A percentile compares a stretch with the other conserved stretches of the same genome.
Conservation (phyloP, 2,113 vertebrate genomes). For the Zapornia atra region DNA sequence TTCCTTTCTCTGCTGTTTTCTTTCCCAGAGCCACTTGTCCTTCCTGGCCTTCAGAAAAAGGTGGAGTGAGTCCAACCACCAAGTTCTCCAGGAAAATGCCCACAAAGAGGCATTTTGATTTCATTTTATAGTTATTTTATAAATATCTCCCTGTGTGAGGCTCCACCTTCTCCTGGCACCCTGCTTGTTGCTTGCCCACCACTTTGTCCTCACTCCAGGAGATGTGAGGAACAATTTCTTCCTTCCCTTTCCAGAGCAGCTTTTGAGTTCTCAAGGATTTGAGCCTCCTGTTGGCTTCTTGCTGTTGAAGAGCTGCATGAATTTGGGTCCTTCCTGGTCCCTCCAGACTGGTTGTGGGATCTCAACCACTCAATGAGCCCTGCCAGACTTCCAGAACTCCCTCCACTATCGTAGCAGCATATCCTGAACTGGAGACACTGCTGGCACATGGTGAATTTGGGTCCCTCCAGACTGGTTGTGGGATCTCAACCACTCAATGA, state of each 20-base stretch:
- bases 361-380: neutral
- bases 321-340: neutral
- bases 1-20: neutral
- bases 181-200: neutral
- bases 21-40: neutral
- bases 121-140: too few relatives aligned
- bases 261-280: neutral
- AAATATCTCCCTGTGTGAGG: neutral
- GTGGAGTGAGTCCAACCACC: neutral
- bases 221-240: neutral
- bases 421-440: neutral
- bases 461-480: too few relatives aligned
- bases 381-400: neutral
- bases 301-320: neutral
- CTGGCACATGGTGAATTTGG: neutral
- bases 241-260: neutral
- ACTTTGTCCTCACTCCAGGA: neutral
- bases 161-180: neutral
- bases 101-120: neutral
- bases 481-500: too few relatives aligned
- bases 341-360: neutral
- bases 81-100: neutral
- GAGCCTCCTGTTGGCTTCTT: neutral
- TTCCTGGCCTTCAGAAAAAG: neutral
- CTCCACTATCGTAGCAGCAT: rapidly evolving